These are phyloP conservation scores for Puffinus mauretanicus DNA, from an alignment of 2,113 vertebrate species.

Conservation along the genomic window DNA sequence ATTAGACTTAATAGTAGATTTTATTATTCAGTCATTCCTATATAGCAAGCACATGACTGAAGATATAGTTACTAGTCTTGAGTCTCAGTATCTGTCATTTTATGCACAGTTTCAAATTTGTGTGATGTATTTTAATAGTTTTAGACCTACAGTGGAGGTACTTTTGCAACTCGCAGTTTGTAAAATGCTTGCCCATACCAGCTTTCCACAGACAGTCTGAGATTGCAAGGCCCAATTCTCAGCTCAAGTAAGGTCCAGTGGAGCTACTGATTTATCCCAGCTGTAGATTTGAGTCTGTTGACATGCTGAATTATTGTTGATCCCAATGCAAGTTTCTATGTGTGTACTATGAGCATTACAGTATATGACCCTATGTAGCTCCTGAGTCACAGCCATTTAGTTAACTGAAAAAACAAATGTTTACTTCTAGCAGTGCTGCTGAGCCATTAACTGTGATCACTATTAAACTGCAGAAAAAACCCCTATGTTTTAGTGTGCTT, in stretches of 20 bases:
- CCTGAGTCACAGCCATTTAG: not conserved
- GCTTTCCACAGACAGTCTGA: not conserved
- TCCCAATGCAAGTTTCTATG: not conserved
- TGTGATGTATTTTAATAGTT: not conserved
- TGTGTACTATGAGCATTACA: not conserved
- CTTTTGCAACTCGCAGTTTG: not conserved
- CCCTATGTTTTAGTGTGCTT: not conserved
- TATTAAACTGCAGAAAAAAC: not conserved
- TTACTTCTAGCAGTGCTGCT: not conserved
- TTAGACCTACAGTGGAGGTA: not conserved
- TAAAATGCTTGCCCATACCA: not conserved
- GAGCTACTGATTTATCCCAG: slow-evolving; percentile 2
- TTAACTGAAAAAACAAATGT: not conserved
- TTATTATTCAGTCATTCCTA: not conserved
- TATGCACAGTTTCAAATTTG: not conserved
- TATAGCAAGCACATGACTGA: not conserved
- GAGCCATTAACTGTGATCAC: not conserved
- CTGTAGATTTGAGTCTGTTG: not conserved
- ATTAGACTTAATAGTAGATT: not conserved
- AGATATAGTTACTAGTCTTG: not conserved
- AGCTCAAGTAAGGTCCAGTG: not conserved
- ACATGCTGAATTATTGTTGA: not conserved
- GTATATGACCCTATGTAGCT: not conserved
- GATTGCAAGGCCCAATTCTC: not conserved
- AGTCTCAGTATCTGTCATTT: not conserved